Evolutionary conservation across 1,140 invertebrate species (phyloP).

Genomic region (Leucophenga varia): DNA sequence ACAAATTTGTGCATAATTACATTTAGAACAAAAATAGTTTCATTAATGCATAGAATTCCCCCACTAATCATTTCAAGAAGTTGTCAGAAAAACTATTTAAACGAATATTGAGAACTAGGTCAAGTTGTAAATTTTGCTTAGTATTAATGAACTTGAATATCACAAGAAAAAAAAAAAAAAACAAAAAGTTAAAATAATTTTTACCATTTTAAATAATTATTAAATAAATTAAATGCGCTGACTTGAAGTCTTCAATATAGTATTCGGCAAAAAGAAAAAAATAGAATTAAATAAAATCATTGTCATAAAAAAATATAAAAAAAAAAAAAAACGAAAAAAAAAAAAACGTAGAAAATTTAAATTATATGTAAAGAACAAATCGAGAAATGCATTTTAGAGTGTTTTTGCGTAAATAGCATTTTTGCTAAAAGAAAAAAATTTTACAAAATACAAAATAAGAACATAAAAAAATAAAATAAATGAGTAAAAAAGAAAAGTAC

Average conservation of each 20-base stretch:
- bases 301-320: slow-evolving; percentile 19
- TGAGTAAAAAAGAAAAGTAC: slow-evolving; percentile 20
- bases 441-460: slow-evolving; percentile 34
- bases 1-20: no score
- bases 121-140: no score
- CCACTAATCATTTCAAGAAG: no score
- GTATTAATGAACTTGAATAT: no score
- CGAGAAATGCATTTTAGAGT: slow-evolving; percentile 31
- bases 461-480: slow-evolving; percentile 7
- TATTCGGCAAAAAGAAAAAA: slow-evolving; percentile 7
- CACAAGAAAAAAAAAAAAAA: no score
- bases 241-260: slow-evolving; percentile 8
- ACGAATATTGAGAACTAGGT: no score
- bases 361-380: slow-evolving; percentile 1
- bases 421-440: slow-evolving; percentile 37
- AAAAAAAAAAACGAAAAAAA: slow-evolving; percentile 29
- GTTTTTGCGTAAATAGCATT: slow-evolving; percentile 42
- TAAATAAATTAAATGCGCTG: slow-evolving; percentile 12
- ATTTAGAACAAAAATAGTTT: no score
- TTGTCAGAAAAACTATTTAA: no score
- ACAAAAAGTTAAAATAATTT: not conserved
- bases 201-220: slow-evolving; percentile 12
- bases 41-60: no score
- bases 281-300: slow-evolving; percentile 12
- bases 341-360: slow-evolving; percentile 4